These are phyloP conservation scores for Pinctada fucata DNA, from an alignment of 2,888 invertebrate genomes.

Conservation along the genomic window DNA sequence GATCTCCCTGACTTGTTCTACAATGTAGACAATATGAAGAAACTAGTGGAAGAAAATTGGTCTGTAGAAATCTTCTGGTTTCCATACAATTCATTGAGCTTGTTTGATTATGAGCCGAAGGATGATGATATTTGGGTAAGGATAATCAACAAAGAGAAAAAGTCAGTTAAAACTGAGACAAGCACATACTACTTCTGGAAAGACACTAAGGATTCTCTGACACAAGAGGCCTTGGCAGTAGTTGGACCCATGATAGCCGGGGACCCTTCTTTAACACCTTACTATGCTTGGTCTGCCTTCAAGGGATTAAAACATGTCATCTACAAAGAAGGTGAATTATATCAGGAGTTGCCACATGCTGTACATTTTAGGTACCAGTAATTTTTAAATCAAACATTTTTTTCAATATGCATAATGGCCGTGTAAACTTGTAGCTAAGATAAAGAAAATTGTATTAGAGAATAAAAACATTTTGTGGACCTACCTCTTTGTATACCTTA, in stretches of 20 bases:
- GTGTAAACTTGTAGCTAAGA: too few species aligned
- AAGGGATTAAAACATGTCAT: not conserved
- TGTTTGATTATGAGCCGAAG: slow-evolving; percentile 12
- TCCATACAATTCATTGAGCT: slow-evolving; percentile 13
- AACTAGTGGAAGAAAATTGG: slow-evolving; percentile 23
- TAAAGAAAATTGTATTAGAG: too few species aligned
- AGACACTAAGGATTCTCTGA: slow-evolving; percentile 10
- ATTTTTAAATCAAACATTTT: not conserved
- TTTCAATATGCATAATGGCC: too few species aligned
- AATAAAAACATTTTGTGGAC: too few species aligned
- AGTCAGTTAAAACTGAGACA: not conserved
- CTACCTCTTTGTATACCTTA: too few species aligned
- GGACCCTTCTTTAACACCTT: slow-evolving; percentile 2
- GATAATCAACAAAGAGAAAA: slow-evolving; percentile 22
- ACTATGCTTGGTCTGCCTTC: slow-evolving; percentile 10
- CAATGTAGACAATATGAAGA: not conserved
- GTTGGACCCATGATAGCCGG: not conserved
- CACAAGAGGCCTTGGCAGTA: not conserved
- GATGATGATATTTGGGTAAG: slow-evolving; percentile 25
- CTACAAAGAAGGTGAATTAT: not conserved
- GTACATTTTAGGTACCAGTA: slow-evolving; percentile 24
- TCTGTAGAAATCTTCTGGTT: slow-evolving; percentile 30
- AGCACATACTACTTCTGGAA: not conserved
- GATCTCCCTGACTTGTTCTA: slow-evolving; percentile 14
- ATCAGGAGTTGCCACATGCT: slow-evolving; percentile 25